Evolutionary conservation across 2,113 vertebrate genomes (phyloP).

Genomic region (Sinocyclocheilus anophthalmus): DNA sequence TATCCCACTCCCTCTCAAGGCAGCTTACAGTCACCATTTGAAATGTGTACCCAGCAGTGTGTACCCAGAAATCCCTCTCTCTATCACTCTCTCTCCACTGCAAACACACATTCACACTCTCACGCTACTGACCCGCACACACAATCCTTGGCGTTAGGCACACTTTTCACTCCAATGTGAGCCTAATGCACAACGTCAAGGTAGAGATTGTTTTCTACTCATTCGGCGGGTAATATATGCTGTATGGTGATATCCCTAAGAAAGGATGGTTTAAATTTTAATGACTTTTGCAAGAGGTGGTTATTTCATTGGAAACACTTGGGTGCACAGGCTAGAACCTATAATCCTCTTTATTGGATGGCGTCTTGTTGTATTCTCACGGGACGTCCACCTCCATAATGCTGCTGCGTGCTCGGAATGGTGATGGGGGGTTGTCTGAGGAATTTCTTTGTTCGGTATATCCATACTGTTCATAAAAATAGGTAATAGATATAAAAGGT

Average conservation of each 20-base stretch:
- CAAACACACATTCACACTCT: slow-evolving; percentile 37
- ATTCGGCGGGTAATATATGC: slow-evolving; percentile 75
- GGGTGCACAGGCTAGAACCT: slow-evolving; percentile 73
- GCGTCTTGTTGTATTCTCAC: slow-evolving; percentile 67
- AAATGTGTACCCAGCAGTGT: slow-evolving; percentile 38
- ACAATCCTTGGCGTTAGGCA: slow-evolving; percentile 9
- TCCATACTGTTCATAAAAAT: not conserved
- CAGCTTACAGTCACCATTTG: slow-evolving; percentile 24
- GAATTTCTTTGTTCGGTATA: slow-evolving; percentile 42
- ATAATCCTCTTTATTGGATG: slow-evolving; percentile 78
- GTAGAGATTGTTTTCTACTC: slow-evolving; percentile 77
- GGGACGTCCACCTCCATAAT: slow-evolving; percentile 57
- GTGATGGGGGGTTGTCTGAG: slow-evolving; percentile 25
- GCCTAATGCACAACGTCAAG: slow-evolving; percentile 42
- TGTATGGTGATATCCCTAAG: slow-evolving; percentile 73
- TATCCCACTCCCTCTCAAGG: slow-evolving; percentile 41
- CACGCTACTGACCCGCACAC: not conserved
- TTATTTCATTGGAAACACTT: slow-evolving; percentile 80
- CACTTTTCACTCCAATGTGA: slow-evolving; percentile 53
- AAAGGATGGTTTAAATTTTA: slow-evolving; percentile 78
- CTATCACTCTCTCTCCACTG: slow-evolving; percentile 27
- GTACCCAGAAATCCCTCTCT: not conserved
- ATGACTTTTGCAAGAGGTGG: slow-evolving; percentile 80
- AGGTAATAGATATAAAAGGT: too few relatives aligned
- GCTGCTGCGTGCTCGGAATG: slow-evolving; percentile 45